phyloP scores from a whole-genome alignment of 2,888 invertebrate genomes.

The Oscheius sp. region DNA sequence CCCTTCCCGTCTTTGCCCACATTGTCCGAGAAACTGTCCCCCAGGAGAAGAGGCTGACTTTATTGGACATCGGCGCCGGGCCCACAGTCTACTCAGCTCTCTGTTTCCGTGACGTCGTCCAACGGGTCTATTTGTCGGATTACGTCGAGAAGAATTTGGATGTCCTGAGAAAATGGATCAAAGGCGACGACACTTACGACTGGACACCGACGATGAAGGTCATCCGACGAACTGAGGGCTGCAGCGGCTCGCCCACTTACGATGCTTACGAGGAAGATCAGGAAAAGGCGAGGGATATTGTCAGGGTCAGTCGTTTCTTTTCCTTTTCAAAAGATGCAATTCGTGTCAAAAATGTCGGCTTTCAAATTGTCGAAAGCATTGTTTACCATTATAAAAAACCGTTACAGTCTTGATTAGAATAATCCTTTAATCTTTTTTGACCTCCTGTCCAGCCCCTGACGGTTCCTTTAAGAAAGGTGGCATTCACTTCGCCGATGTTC shows the following conservation, averaged over 20 bases:
- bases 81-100: slow-evolving; percentile 69
- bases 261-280: slow-evolving; percentile 47
- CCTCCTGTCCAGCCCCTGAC: not conserved
- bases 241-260: slow-evolving; percentile 38
- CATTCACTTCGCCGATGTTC: slow-evolving; percentile 65
- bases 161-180: slow-evolving; percentile 51
- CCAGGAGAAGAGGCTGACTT: slow-evolving; percentile 51
- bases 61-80: slow-evolving; percentile 65
- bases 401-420: too few relatives aligned
- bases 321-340: too few relatives aligned
- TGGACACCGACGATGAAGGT: slow-evolving; percentile 64
- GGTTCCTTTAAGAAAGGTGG: slow-evolving; percentile 51
- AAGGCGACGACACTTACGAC: slow-evolving; percentile 46
- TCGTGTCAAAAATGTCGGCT: too few relatives aligned
- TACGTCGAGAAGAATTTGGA: slow-evolving; percentile 63
- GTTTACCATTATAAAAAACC: too few relatives aligned
- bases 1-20: slow-evolving; percentile 68
- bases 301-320: slow-evolving; percentile 23
- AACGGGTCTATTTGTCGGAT: slow-evolving; percentile 63
- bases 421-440: too few relatives aligned
- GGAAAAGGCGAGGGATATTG: slow-evolving; percentile 49
- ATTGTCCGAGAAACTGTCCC: slow-evolving; percentile 54
- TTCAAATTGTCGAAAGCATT: too few relatives aligned
- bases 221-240: slow-evolving; percentile 63
- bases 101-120: slow-evolving; percentile 66